Evolutionary conservation across 2,888 invertebrate species (phyloP), one percentile per base, ranked within the genome.

Genomic region (Drosophila histrio): DNA sequence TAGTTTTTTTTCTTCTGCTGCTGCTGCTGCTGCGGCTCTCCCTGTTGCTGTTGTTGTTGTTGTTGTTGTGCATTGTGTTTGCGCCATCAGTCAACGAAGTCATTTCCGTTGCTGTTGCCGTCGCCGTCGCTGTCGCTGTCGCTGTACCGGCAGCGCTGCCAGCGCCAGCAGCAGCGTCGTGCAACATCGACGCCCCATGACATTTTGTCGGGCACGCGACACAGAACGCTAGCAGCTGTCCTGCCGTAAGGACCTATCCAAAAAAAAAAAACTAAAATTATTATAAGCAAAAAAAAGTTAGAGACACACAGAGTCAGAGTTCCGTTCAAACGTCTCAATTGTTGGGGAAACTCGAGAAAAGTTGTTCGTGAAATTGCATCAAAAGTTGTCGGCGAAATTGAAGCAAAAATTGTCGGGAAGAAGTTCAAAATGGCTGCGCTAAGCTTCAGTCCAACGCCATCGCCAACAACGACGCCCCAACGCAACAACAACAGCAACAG

Each of bases 161-260:
- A 50, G 13, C 62, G 53, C 21, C 38, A 19, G 44, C 47, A 54
- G 43, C 44, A 34, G n/a, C 47, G 30, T 32, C 36, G 28, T 22
- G 39, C 28, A 24, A 21, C 28, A 22, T 26, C 79, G 86, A 89
- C 91, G 90, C 90, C 89, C 90, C 91, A 94, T 89, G 91, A 91
- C 91, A 93, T 93, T 91, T 93, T 93, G 67, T 67, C 67, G 90
- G 93, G 92, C 94, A 94, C 93, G 93, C 95, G 92, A 93, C 94
- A 77, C 94, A 94, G 88, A 94, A 94, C 78, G 86, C 93, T 90
- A 93, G 93, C 91, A 94, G 93, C 92, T 94, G 93, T 92, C 91
- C 92, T 88, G 90, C 92, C 89, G 94, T 93, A 89, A 94, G 93
- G 89, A 92, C 92, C 78, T 93, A 66, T 43, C 39, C 54, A 43